Conservation (phyloP, 1,140 invertebrate species). For the Formica selysi region DNA sequence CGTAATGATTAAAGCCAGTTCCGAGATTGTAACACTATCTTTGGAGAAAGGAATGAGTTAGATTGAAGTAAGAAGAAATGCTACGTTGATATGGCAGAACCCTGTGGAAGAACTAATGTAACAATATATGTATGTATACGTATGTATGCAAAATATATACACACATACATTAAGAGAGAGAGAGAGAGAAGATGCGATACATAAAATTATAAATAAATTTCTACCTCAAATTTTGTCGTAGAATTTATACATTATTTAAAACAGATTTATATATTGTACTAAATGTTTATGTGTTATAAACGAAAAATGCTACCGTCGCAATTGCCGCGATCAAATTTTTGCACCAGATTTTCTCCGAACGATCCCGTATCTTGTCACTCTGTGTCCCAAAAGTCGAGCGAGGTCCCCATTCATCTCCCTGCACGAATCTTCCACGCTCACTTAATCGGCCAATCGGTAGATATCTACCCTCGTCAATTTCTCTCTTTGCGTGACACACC, state of each 20-base stretch:
- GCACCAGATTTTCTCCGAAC: neutral
- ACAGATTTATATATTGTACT: no score
- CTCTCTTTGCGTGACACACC: neutral
- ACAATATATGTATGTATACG: no score
- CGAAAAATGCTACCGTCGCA: neutral
- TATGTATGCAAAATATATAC: no score
- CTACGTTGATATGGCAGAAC: constrained; percentile 52
- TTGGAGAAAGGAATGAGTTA: constrained; percentile 47
- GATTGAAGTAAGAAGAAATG: constrained; percentile 22
- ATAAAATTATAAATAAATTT: no score
- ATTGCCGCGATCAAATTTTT: neutral
- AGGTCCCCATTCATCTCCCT: neutral
- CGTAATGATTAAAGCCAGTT: neutral
- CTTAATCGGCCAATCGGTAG: constrained; percentile 44
- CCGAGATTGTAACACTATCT: constrained; percentile 53
- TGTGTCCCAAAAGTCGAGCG: neutral
- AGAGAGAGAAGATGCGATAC: no score
- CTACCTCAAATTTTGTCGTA: no score
- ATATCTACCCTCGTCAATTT: constrained; percentile 46
- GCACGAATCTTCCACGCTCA: neutral
- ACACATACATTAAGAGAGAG: no score
- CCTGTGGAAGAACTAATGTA: neutral
- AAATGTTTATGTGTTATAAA: no score
- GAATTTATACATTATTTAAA: no score
- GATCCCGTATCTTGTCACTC: constrained; percentile 14